A percentile compares a stretch with the other conserved stretches of the same genome.
Conservation (phyloP, 2,797 vertebrate genomes). For the Gymnopithys bicolor region DNA sequence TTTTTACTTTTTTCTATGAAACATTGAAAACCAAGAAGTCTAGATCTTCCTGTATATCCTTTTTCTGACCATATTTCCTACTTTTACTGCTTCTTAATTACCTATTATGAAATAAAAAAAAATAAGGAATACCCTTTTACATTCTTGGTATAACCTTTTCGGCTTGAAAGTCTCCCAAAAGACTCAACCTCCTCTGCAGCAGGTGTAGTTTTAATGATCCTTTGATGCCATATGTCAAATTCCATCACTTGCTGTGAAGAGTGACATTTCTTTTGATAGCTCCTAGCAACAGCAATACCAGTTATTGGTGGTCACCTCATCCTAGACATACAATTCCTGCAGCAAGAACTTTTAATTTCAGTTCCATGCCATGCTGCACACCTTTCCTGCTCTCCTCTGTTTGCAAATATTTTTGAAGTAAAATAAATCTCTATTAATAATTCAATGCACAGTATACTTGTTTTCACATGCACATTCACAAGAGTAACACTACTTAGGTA, state of each 20-base stretch:
- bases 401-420: background rate
- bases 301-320: conserved; percentile 63
- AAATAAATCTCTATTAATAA: background rate
- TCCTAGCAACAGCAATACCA: conserved; percentile 82
- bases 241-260: conserved; percentile 93
- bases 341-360: conserved; percentile 58
- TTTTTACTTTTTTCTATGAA: background rate
- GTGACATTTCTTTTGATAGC: conserved; percentile 91
- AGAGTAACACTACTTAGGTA: background rate
- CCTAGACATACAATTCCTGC: conserved; percentile 54
- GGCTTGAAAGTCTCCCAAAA: conserved; percentile 82
- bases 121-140: conserved; percentile 74
- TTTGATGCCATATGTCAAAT: conserved; percentile 98
- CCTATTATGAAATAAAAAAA: conserved; percentile 53
- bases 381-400: background rate
- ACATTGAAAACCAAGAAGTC: background rate
- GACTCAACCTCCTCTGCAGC: conserved; percentile 84
- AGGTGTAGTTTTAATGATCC: conserved; percentile 92
- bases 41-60: background rate
- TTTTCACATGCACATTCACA: background rate
- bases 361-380: conserved; percentile 35
- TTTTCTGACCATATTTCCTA: background rate
- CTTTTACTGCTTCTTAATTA: conserved; percentile 56
- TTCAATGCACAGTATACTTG: background rate
- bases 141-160: conserved; percentile 79